Evolutionary conservation across 2,113 vertebrate species (phyloP), one percentile per base, ranked within the genome.

Genomic region (Alaudala cheleensis): DNA sequence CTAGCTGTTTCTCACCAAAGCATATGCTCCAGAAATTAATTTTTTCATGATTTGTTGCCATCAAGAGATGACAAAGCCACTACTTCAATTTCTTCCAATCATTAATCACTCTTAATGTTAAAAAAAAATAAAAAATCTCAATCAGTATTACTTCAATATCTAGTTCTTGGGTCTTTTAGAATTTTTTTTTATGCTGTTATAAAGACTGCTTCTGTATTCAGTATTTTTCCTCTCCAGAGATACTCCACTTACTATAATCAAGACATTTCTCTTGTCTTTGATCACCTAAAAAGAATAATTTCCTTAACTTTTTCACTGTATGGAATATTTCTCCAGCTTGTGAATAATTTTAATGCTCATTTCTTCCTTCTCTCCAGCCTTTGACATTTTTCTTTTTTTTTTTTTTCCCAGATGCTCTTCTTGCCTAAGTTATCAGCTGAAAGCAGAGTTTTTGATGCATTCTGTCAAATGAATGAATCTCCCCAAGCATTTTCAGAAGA

Each of bases 401-500:
- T 60, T 73, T 14, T 17, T 17, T 11, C 57, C 45, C 74, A 81
- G 34, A 78, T 83, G 83, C 33, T 42, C 39, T 91, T 88, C 85
- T 86, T 84, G 40, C 57, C 37, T 62, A 93, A 86, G 54, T 94
- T 92, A 92, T 96, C 92, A 91, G n/a, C 76, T 66, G 66, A 94
- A 49, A 90, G 62, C 70, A 95, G 70, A 93, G 51, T 21, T 91
- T 93, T 73, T 96, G 89, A 91, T 93, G 92, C 66, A 65, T 90
- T 86, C 80, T 94, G 79, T 93, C 72, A 82, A 91, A 82, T 69
- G 81, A 94, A 79, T 92, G 44, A 93, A 91, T 89, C 53, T 96
- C 84, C 81, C 66, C 57, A 87, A 81, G 79, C 76, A 81, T 95
- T 94, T 97, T 95, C 71, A 90, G 62, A 81, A 88, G 45, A 84